These are phyloP conservation scores for Myotis lucifugus DNA, from an alignment of 2,113 vertebrate genomes.

Conservation along the genomic window DNA sequence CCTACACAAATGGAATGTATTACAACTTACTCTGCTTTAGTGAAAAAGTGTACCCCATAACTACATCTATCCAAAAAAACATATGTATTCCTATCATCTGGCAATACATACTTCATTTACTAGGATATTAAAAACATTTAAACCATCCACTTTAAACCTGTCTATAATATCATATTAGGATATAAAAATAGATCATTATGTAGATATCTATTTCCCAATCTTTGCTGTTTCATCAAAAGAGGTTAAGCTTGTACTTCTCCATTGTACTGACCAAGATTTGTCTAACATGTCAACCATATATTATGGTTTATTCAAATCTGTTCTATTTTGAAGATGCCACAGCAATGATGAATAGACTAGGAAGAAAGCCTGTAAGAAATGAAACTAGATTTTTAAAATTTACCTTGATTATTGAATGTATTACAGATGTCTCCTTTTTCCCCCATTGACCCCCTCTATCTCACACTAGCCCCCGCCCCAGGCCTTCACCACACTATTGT, in stretches of 20 bases:
- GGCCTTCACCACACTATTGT: too few species aligned
- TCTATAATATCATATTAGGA: background rate
- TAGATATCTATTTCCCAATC: background rate
- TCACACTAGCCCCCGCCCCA: too few species aligned
- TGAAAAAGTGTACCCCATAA: background rate
- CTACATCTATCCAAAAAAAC: background rate
- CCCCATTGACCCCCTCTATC: too few species aligned
- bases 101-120: slow-evolving; percentile 41
- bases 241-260: background rate
- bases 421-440: too few species aligned
- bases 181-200: slow-evolving; percentile 9
- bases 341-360: background rate
- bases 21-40: background rate
- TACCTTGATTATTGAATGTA: too few species aligned
- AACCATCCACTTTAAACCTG: background rate
- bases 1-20: background rate
- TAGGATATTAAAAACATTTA: slow-evolving; percentile 31
- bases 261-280: slow-evolving; percentile 27
- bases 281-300: background rate
- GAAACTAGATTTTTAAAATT: background rate
- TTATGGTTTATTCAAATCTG: slow-evolving; percentile 27
- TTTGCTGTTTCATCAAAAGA: slow-evolving; percentile 32
- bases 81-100: background rate
- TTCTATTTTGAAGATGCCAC: slow-evolving; percentile 15
- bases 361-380: slow-evolving; percentile 26